Evolutionary conservation across 2,113 vertebrate genomes (phyloP).

Genomic region (Dendropsophus ebraccatus): DNA sequence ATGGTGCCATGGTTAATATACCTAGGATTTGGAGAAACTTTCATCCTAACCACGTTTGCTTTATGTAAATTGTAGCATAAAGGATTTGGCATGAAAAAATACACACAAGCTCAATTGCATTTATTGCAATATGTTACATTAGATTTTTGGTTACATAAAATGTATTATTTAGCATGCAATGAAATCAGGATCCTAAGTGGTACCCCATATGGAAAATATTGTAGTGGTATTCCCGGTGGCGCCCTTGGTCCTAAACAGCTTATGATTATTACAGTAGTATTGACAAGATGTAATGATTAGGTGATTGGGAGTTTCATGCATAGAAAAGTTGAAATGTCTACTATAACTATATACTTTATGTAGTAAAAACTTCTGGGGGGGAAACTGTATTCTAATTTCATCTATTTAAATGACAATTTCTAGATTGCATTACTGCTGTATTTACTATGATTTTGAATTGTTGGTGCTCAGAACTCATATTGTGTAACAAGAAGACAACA

Average conservation of each 20-base stretch:
- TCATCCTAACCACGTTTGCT: conserved; percentile 10
- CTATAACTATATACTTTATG: no score
- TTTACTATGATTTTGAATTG: no score
- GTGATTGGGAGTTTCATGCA: background rate
- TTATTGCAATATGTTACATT: background rate
- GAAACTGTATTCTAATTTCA: no score
- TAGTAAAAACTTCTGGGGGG: no score
- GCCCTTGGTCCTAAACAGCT: background rate
- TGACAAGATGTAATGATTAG: background rate
- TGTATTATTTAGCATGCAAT: background rate
- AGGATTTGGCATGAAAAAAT: background rate
- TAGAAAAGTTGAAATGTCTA: background rate
- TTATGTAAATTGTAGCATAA: conserved; percentile 16
- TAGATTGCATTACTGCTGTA: no score
- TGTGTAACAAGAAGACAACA: no score
- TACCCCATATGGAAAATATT: background rate
- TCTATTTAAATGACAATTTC: no score
- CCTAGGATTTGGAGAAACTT: conserved; percentile 10
- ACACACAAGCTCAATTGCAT: background rate
- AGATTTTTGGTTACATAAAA: background rate
- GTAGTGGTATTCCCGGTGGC: background rate
- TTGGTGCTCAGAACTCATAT: no score
- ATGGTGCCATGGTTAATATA: conserved; percentile 33
- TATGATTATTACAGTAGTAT: background rate
- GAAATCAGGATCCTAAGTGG: background rate